phyloP scores from a whole-genome alignment of 1,140 invertebrate genomes.

The Zophobas morio region DNA sequence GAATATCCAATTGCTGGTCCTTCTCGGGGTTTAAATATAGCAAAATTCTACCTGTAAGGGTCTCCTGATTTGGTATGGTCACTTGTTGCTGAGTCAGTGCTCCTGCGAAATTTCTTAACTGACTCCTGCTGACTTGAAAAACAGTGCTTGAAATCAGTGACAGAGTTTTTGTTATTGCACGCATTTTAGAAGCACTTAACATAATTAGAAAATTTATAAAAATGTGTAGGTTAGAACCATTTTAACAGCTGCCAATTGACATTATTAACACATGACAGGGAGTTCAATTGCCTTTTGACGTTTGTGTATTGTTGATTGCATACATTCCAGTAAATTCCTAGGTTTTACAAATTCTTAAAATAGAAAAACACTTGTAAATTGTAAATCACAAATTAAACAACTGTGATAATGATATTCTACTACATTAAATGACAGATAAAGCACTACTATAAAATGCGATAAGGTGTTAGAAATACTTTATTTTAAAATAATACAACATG shows the following conservation, averaged over 20 bases:
- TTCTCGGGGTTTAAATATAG: conserved; percentile 56
- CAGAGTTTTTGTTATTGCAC: conserved; percentile 18
- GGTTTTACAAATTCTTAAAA: no score
- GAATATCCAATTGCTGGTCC: background rate
- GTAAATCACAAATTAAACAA: no score
- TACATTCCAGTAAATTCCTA: background rate
- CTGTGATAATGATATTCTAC: background rate
- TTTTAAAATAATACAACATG: conserved; percentile 6
- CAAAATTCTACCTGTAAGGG: conserved; percentile 59
- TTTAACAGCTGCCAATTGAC: background rate
- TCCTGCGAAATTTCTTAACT: conserved; percentile 43
- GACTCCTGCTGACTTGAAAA: conserved; percentile 2
- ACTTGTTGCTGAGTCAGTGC: conserved; percentile 53
- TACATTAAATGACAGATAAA: no score
- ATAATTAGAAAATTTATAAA: background rate
- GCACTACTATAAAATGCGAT: no score
- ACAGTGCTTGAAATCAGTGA: conserved; percentile 6
- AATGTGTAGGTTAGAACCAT: conserved; percentile 7
- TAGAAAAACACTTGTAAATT: background rate
- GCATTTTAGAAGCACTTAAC: conserved; percentile 20
- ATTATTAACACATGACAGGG: no score
- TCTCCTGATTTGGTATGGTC: conserved; percentile 54
- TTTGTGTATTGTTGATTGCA: conserved; percentile 1
- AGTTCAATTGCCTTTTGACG: background rate
- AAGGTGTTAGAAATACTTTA: no score